Base-by-base conservation (phyloP, 2,113 vertebrate genomes). In the Symphodus melops region DNA sequence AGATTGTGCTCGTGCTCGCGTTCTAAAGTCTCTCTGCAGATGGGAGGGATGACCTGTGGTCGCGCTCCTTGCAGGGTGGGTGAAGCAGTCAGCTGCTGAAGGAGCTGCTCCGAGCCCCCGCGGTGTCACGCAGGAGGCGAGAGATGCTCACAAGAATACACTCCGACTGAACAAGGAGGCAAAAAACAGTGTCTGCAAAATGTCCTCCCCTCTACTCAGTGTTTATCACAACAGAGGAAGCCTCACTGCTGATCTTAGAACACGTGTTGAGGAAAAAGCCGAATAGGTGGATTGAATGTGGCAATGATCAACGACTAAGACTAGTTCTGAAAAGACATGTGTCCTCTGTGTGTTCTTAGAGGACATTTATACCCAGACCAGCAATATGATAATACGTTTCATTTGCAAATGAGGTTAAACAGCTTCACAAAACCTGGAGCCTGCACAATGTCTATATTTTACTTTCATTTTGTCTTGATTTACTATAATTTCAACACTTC, bases 261-360 rank as follows among this genome's bases (percentile, higher is more conserved):
- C 44, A 41, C 3, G 9, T 62, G 55, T 71, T 75, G 66, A n/a
- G 69, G 77, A 64, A 86, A 66, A 48, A 72, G 69, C 63, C 65
- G 53, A 13, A 28, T 28, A 73, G 76, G 68, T 66, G 64, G 59
- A 74, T 39, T 67, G 85, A 86, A 88, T 82, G 67, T 61, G 59
- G 41, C 69, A 64, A 55, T 58, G 58, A 65, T 28, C 56, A 16
- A 37, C 63, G n/a, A 16, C 57, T 56, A 23, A 63, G 12, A 59
- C 21, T 51, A n/a, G 57, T 68, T 76, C 3, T 44, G 70, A 28
- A 25, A 17, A 58, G n/a, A 71, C 58, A 28, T 46, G 23, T 23
- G 70, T 87, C 83, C 80, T 89, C 86, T 83, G 41, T 83, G 78
- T 87, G 60, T 44, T 39, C 51, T 46, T 65, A 36, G 74, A 91